Percentiles rank a stretch among this genome's conserved stretches.
phyloP scores from a whole-genome alignment of 1,140 invertebrate genomes.

The Homalodisca vitripennis region DNA sequence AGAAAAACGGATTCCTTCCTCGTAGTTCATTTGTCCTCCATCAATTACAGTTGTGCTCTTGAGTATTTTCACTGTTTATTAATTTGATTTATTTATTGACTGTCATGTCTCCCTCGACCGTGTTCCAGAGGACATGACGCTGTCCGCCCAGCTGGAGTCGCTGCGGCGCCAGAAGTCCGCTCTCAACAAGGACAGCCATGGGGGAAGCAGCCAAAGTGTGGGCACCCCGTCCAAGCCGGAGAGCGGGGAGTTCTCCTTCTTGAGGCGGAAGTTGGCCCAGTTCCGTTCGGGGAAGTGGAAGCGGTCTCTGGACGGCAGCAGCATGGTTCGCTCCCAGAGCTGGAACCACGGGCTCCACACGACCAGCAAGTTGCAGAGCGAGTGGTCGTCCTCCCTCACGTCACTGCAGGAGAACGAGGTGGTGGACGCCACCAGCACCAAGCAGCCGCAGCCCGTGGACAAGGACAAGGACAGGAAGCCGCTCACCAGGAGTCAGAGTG shows the following conservation, averaged over 20 bases:
- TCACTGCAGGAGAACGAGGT: slow-evolving; percentile 24
- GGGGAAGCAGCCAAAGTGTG: neutral
- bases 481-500: slow-evolving; percentile 14
- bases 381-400: slow-evolving; percentile 19
- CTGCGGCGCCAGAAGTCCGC: too few species aligned
- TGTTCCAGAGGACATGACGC: neutral
- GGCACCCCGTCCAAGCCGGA: neutral
- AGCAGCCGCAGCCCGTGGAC: neutral
- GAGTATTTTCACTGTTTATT: too few species aligned
- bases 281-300: slow-evolving; percentile 24
- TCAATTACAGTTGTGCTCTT: too few species aligned
- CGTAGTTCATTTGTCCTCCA: too few species aligned
- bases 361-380: slow-evolving; percentile 22
- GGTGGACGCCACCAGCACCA: neutral
- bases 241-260: slow-evolving; percentile 19
- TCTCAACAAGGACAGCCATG: too few species aligned
- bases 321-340: slow-evolving; percentile 17
- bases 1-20: too few species aligned
- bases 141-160: neutral
- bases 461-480: slow-evolving; percentile 1
- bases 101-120: too few species aligned
- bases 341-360: slow-evolving; percentile 26
- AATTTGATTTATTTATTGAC: too few species aligned
- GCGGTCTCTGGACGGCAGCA: neutral
- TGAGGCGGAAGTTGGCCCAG: slow-evolving; percentile 20